Base-by-base conservation (phyloP, 2,888 invertebrate species). In the Ecliptopera silaceata region DNA sequence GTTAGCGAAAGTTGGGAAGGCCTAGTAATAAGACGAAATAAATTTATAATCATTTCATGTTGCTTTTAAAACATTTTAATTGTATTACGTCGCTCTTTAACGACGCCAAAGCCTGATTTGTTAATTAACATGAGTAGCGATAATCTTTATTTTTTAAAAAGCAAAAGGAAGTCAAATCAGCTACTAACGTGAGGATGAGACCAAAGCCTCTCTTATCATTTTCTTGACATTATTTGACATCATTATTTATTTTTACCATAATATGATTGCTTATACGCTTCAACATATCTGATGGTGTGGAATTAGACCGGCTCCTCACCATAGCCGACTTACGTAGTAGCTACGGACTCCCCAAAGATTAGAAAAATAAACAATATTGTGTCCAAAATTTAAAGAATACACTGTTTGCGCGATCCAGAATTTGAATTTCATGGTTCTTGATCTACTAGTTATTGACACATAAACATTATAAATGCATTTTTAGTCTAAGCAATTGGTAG, bases 171-270 rank as follows among this genome's bases (percentile, higher is more conserved):
- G 89, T 89, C 88, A 74, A 79, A 85, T 84, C 68, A 86, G 89
- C 88, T 89, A 89, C 89, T 87, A 69, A 71, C 82, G 88, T 86
- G 86, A 82, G 83, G 86, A 70, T 87, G 88, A 88, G 88, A 82
- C 85, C 75, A 47, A 71, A 70, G 81, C 77, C 86, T 87, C 88
- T 84, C 85, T 88, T 86, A 86, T 77, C 79, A 79, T 84, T 84
- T 87, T 85, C 84, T 84, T 86, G 87, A 82, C 82, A 80, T 51
- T 84, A 83, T 84, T 82, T 80, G 83, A 83, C 81, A 59, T 54
- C 54, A 82, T 80, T 82, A 79, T 83, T 82, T 81, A 64, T 66
- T 70, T 73, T 77, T 82, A 81, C 82, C 81, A 82, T 86, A 75
- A 82, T 84, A 85, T 86, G 84, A 85, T 84, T 84, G 82, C 83